phyloP scores from a whole-genome alignment of 1,140 invertebrate species.

The Camponotus floridanus region DNA sequence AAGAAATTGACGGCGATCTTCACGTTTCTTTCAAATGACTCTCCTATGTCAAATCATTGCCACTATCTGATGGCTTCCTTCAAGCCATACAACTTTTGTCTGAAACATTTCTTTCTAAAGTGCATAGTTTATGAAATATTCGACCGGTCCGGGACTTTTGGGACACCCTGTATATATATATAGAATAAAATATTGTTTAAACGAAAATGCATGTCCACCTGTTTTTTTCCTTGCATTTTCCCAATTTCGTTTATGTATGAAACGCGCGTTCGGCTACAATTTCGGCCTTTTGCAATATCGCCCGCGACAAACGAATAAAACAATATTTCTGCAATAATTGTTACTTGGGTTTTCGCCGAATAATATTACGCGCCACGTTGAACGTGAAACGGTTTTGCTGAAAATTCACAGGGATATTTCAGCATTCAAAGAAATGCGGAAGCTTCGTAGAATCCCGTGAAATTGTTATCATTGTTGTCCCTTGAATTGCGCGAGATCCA shows the following conservation, averaged over 20 bases:
- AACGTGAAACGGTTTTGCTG: background rate
- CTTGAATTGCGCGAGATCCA: conserved; percentile 7
- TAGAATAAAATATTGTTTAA: conserved; percentile 57
- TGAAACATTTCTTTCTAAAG: too few relatives aligned
- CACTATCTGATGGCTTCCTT: too few relatives aligned
- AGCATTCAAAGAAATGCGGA: conserved; percentile 6
- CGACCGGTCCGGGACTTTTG: too few relatives aligned
- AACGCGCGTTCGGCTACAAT: background rate
- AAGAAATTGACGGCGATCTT: too few relatives aligned
- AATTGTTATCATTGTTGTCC: background rate
- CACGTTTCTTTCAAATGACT: too few relatives aligned
- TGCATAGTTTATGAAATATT: too few relatives aligned
- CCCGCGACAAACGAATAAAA: conserved; percentile 19
- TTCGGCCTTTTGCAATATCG: conserved; percentile 25
- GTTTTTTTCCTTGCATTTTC: background rate
- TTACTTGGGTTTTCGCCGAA: conserved; percentile 36
- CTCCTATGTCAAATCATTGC: too few relatives aligned
- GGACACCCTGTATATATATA: conserved; percentile 43
- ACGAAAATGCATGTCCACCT: conserved; percentile 59
- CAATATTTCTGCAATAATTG: conserved; percentile 47
- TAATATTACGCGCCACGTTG: conserved; percentile 11
- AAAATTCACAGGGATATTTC: background rate
- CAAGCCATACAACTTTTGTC: too few relatives aligned
- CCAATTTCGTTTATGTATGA: conserved; percentile 35
- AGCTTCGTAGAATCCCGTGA: conserved; percentile 2